Conservation (phyloP, 2,797 vertebrate species). For the Margarornis squamiger region DNA sequence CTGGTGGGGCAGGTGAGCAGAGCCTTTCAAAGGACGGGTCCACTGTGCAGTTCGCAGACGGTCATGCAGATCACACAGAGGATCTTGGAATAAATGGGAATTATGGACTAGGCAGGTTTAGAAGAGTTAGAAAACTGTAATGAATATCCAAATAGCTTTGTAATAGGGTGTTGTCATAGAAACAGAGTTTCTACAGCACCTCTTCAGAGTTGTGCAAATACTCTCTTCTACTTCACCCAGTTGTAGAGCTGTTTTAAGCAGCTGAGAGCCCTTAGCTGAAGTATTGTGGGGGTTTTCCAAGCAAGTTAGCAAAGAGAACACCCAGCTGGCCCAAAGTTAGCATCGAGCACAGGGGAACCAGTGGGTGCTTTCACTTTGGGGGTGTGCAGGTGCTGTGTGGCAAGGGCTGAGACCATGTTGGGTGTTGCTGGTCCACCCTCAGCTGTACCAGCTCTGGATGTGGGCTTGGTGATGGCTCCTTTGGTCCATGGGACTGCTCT, state of each 20-base stretch:
- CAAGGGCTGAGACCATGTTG: neutral
- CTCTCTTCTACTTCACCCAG: neutral
- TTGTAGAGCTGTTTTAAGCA: constrained; percentile 13
- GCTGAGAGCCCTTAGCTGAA: neutral
- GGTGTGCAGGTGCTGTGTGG: accelerated
- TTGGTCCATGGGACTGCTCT: neutral
- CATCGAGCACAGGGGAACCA: neutral
- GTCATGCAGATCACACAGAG: neutral
- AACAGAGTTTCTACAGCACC: neutral
- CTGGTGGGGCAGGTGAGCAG: neutral
- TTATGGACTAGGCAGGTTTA: neutral
- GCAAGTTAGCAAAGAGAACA: neutral
- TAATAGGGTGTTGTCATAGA: constrained; percentile 2
- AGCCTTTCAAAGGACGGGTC: neutral
- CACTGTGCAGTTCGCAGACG: accelerated
- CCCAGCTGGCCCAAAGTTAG: neutral
- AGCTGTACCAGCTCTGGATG: accelerated
- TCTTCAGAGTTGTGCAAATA: neutral
- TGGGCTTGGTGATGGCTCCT: neutral
- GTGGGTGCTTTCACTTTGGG: accelerated
- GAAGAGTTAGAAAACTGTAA: neutral
- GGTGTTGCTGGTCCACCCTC: neutral
- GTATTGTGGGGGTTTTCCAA: neutral
- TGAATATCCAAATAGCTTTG: constrained; percentile 8
- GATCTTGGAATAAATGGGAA: neutral